phyloP scores from a whole-genome alignment of 2,113 vertebrate genomes.

The Xiphorhynchus elegans region DNA sequence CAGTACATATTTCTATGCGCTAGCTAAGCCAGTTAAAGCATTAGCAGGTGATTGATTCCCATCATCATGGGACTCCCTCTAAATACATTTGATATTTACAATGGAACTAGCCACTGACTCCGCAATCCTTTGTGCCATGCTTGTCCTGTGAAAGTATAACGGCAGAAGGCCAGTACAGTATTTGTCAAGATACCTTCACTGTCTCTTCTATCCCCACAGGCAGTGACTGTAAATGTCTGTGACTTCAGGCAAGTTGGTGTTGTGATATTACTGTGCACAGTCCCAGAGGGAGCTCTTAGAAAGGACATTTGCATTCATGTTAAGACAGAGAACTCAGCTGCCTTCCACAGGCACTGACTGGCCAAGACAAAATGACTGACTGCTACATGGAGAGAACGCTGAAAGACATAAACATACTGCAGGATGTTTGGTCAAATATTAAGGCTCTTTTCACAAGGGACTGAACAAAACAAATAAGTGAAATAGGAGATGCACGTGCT shows the following conservation, averaged over 20 bases:
- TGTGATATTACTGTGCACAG: slow-evolving; percentile 83
- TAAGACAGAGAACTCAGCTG: slow-evolving; percentile 71
- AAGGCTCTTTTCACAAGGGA: slow-evolving; percentile 49
- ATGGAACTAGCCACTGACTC: slow-evolving; percentile 82
- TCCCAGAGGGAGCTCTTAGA: slow-evolving; percentile 76
- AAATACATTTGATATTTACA: slow-evolving; percentile 86
- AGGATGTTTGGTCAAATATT: slow-evolving; percentile 62
- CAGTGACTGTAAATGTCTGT: slow-evolving; percentile 84
- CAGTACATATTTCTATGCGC: slow-evolving; percentile 54
- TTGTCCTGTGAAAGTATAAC: slow-evolving; percentile 71
- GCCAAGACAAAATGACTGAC: slow-evolving; percentile 62
- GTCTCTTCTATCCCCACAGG: slow-evolving; percentile 81
- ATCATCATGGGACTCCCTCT: slow-evolving; percentile 66
- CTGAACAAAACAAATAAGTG: slow-evolving; percentile 58
- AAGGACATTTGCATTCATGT: slow-evolving; percentile 74
- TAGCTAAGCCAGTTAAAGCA: slow-evolving; percentile 73
- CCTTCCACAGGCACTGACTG: slow-evolving; percentile 48
- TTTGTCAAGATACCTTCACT: slow-evolving; percentile 82
- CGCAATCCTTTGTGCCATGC: slow-evolving; percentile 81
- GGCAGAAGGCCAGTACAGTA: slow-evolving; percentile 82
- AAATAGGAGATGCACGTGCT: background rate
- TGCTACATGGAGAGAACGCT: slow-evolving; percentile 13
- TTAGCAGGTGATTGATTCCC: slow-evolving; percentile 83
- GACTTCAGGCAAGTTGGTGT: slow-evolving; percentile 78
- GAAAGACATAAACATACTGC: slow-evolving; percentile 53